Base-by-base conservation (phyloP, 1,140 invertebrate genomes). In the Geopemphigus sp. region DNA sequence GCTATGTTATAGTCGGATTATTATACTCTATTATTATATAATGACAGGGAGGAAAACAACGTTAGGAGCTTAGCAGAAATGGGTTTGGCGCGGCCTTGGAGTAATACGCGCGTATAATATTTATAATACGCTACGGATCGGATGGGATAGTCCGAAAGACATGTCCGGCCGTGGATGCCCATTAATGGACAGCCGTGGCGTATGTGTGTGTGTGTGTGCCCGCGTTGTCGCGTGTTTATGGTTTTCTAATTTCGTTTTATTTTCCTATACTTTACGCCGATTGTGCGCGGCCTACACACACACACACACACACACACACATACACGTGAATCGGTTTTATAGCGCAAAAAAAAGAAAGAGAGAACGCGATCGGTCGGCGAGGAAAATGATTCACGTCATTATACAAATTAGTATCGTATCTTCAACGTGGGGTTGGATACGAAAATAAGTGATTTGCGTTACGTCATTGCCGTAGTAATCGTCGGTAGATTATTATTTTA, bases 111-210 rank as follows among this genome's bases (percentile, higher is more conserved):
- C 22, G 45, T 63, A 70, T 70, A 53, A 53, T 70, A 26, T 26
- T 29, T 53, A 24, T 72, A 54, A 70, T 19, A 54, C 50, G 11
- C 47, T 17, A 54, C 50, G 3, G 68, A 54, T 54, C 53, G 39
- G 45, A 78, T 78, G 74, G 74, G 74, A 78, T 78, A 57, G 74
- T 78, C 57, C 78, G 64, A 32, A 66, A 78, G 63, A 83, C 80
- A 80, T 56, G 80, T 73, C 78, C 80, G 81, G 74, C 61, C 59
- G 70, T 56, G 63, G 45, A 66, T 68, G 78, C 50, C 61, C 78
- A 22, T 68, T 80, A 70, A 80, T 80, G 61, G 78, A 70, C 59
- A 22, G 15, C 24, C 8, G 39, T 50, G 45, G 63, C 45, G 56
- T 47, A 11, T 26, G 47, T 39, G 8, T 39, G 32, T 39, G 32